These are phyloP conservation scores for Sebastes melanostomus DNA, from an alignment of 2,797 vertebrate genomes.

Conservation along the genomic window DNA sequence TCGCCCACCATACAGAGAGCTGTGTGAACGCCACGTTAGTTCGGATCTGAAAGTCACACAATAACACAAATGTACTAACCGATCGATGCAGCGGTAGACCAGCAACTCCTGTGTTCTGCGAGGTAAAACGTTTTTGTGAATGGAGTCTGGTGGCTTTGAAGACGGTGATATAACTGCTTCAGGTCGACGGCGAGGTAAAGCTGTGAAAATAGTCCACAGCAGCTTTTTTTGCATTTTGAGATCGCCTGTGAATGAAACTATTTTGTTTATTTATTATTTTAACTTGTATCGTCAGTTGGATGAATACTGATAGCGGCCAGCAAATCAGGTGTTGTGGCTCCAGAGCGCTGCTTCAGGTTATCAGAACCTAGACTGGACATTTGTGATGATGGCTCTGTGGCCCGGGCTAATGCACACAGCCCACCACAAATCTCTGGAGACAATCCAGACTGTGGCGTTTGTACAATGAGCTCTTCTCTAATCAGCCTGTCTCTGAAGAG, in stretches of 20 bases:
- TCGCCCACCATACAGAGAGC: too few relatives aligned
- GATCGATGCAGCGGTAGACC: too few relatives aligned
- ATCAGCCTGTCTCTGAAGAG: constrained; percentile 48
- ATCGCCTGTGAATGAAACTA: background rate
- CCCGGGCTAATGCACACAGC: constrained; percentile 45
- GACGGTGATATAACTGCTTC: too few relatives aligned
- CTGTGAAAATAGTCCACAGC: too few relatives aligned
- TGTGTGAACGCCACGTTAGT: too few relatives aligned
- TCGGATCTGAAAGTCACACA: too few relatives aligned
- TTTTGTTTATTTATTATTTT: background rate
- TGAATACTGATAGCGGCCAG: background rate
- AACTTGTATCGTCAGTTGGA: background rate
- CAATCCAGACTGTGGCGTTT: constrained; percentile 11
- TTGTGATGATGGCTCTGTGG: constrained; percentile 38
- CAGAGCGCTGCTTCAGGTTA: background rate
- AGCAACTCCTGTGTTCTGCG: too few relatives aligned
- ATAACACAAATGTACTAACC: too few relatives aligned
- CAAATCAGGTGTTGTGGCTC: constrained; percentile 5
- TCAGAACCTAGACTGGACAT: constrained; percentile 5
- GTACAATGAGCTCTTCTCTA: constrained; percentile 29
- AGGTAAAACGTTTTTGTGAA: too few relatives aligned
- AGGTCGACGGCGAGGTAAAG: too few relatives aligned
- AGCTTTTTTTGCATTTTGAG: background rate
- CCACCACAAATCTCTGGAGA: constrained; percentile 23
- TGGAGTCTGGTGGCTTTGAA: too few relatives aligned